Conservation (phyloP, 1,140 invertebrate species). For the Sycophila sp. region DNA sequence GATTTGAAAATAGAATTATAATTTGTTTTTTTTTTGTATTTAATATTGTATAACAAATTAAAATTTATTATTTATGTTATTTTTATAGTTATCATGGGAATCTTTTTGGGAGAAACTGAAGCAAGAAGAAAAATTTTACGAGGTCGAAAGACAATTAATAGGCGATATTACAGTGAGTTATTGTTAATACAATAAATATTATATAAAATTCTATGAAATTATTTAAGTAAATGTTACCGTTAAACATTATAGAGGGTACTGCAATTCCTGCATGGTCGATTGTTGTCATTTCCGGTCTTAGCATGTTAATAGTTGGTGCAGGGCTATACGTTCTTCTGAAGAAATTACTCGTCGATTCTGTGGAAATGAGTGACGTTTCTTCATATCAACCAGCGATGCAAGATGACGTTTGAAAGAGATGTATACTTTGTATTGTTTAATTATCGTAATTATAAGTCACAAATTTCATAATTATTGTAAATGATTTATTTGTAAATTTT, state of each 20-base stretch:
- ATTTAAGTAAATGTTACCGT: not conserved
- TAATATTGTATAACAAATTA: not conserved
- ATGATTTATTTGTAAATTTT: constrained; percentile 20
- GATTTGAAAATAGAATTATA: not conserved
- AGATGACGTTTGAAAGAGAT: constrained; percentile 46
- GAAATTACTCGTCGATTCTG: constrained; percentile 69
- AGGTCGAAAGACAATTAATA: constrained; percentile 77
- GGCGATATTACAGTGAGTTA: constrained; percentile 78
- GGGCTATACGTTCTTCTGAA: constrained; percentile 74
- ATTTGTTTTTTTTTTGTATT: not conserved
- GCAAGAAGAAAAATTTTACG: constrained; percentile 78
- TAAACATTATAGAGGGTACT: constrained; percentile 66
- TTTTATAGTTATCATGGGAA: constrained; percentile 71
- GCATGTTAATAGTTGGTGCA: constrained; percentile 73
- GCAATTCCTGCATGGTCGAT: constrained; percentile 80
- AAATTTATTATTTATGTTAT: constrained; percentile 19
- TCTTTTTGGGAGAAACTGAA: constrained; percentile 74
- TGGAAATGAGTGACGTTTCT: constrained; percentile 45
- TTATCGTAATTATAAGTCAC: too few species aligned
- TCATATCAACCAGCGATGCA: constrained; percentile 59
- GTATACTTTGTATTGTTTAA: too few species aligned
- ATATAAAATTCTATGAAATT: not conserved
- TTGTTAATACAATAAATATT: not conserved
- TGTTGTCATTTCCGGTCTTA: constrained; percentile 73
- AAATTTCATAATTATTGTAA: too few species aligned